Conservation (phyloP, 2,113 vertebrate genomes). For the Raja brachyura region DNA sequence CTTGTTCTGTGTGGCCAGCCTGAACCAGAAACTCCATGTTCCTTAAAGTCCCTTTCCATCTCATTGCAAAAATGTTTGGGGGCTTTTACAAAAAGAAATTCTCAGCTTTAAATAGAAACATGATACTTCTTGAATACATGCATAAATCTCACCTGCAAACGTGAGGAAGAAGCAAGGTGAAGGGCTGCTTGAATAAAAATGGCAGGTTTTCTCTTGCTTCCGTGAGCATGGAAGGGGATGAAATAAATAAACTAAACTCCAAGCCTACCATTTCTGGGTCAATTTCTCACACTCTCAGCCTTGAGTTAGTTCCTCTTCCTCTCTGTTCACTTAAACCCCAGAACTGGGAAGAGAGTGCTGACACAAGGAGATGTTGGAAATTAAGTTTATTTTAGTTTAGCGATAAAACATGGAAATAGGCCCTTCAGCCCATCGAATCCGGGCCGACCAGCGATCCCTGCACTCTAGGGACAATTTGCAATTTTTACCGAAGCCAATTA, state of each 20-base stretch:
- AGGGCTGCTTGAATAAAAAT: background rate
- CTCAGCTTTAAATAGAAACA: background rate
- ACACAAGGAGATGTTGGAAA: too few species aligned
- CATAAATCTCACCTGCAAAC: background rate
- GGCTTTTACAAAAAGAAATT: background rate
- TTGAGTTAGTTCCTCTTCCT: background rate
- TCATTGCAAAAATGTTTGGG: background rate
- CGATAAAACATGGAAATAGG: too few species aligned
- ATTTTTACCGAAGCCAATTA: too few species aligned
- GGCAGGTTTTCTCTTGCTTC: background rate
- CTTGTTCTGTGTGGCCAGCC: background rate
- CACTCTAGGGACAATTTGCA: too few species aligned
- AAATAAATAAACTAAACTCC: background rate
- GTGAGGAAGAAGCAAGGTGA: background rate
- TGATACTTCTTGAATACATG: background rate
- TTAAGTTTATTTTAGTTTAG: too few species aligned
- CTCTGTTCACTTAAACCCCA: background rate
- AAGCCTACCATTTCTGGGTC: background rate
- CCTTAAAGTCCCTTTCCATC: background rate
- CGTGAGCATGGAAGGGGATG: background rate
- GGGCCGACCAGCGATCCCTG: too few species aligned
- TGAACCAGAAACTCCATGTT: background rate
- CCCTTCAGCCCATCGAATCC: too few species aligned
- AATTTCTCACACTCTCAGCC: background rate
- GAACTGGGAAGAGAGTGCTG: background rate